These are phyloP conservation scores for Tupaia tana DNA, from an alignment of 2,113 vertebrate genomes.

Conservation along the genomic window DNA sequence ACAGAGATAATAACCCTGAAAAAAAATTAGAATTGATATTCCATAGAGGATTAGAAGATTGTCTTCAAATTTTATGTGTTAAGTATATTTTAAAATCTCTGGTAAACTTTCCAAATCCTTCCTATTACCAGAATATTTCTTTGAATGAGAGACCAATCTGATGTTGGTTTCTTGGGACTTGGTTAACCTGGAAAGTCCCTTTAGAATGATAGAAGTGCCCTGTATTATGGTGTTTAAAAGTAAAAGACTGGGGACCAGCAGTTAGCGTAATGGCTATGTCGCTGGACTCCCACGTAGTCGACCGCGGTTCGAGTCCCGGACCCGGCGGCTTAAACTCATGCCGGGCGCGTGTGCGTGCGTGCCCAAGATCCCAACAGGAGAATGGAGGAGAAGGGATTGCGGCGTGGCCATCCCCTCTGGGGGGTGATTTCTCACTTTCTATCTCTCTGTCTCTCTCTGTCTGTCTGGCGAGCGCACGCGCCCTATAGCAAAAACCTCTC, in stretches of 20 bases:
- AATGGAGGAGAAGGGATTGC: too few species aligned
- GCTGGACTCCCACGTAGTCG: too few species aligned
- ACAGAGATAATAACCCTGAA: background rate
- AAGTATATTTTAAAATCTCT: background rate
- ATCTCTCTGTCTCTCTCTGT: too few species aligned
- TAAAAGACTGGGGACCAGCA: background rate
- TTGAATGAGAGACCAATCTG: background rate
- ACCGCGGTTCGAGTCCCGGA: too few species aligned
- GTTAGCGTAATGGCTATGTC: too few species aligned
- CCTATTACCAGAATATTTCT: background rate
- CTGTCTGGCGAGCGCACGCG: too few species aligned
- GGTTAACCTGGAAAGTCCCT: conserved; percentile 18
- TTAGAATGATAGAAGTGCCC: background rate
- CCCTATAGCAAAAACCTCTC: too few species aligned
- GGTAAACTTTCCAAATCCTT: conserved; percentile 6
- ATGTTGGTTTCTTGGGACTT: background rate
- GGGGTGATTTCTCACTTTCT: too few species aligned
- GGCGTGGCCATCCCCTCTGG: too few species aligned
- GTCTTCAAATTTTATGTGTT: conserved; percentile 31
- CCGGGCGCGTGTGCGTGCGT: too few species aligned
- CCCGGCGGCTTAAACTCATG: too few species aligned
- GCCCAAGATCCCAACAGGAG: too few species aligned
- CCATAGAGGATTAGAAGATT: background rate
- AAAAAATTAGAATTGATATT: background rate
- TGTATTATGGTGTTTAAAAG: background rate